Evolutionary conservation across 1,140 invertebrate species (phyloP), one percentile per base, ranked within the genome.

Genomic region (Meloidogyne hapla): DNA sequence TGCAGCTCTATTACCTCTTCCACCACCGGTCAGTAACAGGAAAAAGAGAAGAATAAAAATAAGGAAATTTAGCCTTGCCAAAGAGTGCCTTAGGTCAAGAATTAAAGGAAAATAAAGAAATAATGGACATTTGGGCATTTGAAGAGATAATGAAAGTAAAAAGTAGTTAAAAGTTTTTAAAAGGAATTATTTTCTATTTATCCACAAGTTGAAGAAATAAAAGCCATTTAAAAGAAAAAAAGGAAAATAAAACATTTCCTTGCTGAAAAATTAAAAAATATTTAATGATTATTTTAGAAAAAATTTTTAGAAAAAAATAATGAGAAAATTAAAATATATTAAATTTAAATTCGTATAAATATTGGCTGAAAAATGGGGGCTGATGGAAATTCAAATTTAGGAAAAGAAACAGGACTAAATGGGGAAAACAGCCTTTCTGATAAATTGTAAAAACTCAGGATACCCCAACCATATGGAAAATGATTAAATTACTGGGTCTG

Each of bases 31-130:
- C n/a, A 56, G 48, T 56, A 56, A 56, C 48, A 56, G 48, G 48
- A 56, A 56, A 23, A 33, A 45, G 42, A 71, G 68, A 65, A 71
- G 38, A 45, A 71, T 25, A 15, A 71, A 61, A 71, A 71, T 56
- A 45, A 45, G n/a, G 48, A 33, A 71, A 23, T 56, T 56, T 23
- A 61, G 28, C 28, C 48, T 40, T 12, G 23, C 25, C 12, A 71
- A 71, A 2, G 33, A 33, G 9, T 71, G 45, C 68, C 25, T 33
- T 45, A 70, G 26, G 45, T 33, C 18, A 28, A 65, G 26, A 28
- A 28, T 26, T 33, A 65, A 28, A 61, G 28, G 4, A 33, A 48
- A 71, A 56, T n/a, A n/a, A 56, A 56, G 48, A 13, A 9, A 56
- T n/a, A 56, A 56, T 56, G n/a, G 18, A 48, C 15, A 48, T 48